Base-by-base conservation (phyloP, 2,888 invertebrate genomes). In the Arge pagana region DNA sequence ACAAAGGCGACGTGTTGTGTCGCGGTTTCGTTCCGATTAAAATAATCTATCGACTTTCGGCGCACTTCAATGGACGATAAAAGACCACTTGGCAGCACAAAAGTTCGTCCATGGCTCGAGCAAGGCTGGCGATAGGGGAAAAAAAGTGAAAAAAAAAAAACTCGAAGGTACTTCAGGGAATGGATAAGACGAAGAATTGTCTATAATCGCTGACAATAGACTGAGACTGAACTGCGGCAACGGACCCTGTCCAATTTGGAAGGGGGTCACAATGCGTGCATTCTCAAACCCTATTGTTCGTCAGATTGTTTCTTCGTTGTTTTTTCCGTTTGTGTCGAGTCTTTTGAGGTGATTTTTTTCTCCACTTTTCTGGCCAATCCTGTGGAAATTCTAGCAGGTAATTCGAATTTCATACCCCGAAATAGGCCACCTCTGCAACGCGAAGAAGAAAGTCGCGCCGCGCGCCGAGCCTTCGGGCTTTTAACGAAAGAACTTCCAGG, bases 201-300 rank as follows among this genome's bases (percentile, higher is more conserved):
- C 67, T 59, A 65, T 62, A 68, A 70, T 65, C 64, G 63, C 57
- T 41, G 59, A 72, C 70, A 72, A 70, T 71, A 62, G 66, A 55
- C 60, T 61, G 31, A 30, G 28, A 42, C 19, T 45, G 33, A 35
- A 23, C 21, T 33, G n/a, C n/a, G 35, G 33, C 33, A 11, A 33
- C 35, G 45, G 45, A 35, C 33, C 45, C 6, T 13, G 8, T 45
- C 35, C 33, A 10, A 15, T 11, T n/a, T 33, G 18, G 33, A n/a
- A 4, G 7, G 10, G 33, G 23, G 13, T 16, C 33, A 45, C 45
- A 45, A 45, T 45, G 33, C 45, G 21, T 10, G 45, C 45, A 45
- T 45, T 45, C 45, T 45, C 31, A 28, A 21, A 23, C 30, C 24
- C 42, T 15, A 42, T 42, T 42, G 42, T 42, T 28, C 30, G 13